These are phyloP conservation scores for Grapholita molesta DNA, from an alignment of 1,140 invertebrate genomes.

Conservation along the genomic window DNA sequence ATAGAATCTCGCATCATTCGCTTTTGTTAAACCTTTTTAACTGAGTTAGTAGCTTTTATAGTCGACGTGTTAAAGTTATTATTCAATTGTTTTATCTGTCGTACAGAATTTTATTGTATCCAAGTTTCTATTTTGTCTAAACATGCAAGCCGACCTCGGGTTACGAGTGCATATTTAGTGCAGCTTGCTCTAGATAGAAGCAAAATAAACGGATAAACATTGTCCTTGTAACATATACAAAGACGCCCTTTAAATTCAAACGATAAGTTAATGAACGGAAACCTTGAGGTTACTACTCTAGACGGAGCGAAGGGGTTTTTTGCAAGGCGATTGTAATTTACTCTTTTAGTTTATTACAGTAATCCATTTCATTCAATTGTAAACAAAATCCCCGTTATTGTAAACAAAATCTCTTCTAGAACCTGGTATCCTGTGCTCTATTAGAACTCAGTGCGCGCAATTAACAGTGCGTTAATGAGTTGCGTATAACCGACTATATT, in stretches of 20 bases:
- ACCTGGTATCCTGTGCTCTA: conserved; percentile 49
- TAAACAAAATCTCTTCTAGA: conserved; percentile 56
- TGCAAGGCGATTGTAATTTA: background rate
- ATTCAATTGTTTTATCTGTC: too few relatives aligned
- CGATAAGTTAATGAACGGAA: conserved; percentile 22
- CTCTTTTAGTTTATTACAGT: too few relatives aligned
- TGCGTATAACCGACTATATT: conserved; percentile 48
- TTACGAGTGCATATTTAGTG: too few relatives aligned
- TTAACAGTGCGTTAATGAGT: conserved; percentile 70
- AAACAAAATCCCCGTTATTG: conserved; percentile 33
- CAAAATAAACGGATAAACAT: conserved; percentile 1
- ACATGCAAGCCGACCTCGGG: too few relatives aligned
- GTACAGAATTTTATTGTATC: too few relatives aligned
- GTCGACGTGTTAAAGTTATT: too few relatives aligned
- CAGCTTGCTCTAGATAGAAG: background rate
- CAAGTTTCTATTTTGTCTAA: too few relatives aligned
- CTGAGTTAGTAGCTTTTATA: too few relatives aligned
- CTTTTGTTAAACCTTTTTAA: conserved; percentile 6
- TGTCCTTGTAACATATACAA: conserved; percentile 20
- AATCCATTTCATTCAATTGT: conserved; percentile 23
- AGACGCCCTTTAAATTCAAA: conserved; percentile 19
- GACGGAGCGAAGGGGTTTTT: conserved; percentile 15
- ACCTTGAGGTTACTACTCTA: conserved; percentile 23
- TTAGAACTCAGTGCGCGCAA: conserved; percentile 51
- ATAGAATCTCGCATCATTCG: conserved; percentile 22